A percentile compares a stretch with the other conserved stretches of the same genome.
These are phyloP conservation scores for Phalloptychus januarius DNA, from an alignment of 2,797 vertebrate genomes.

Conservation along the genomic window DNA sequence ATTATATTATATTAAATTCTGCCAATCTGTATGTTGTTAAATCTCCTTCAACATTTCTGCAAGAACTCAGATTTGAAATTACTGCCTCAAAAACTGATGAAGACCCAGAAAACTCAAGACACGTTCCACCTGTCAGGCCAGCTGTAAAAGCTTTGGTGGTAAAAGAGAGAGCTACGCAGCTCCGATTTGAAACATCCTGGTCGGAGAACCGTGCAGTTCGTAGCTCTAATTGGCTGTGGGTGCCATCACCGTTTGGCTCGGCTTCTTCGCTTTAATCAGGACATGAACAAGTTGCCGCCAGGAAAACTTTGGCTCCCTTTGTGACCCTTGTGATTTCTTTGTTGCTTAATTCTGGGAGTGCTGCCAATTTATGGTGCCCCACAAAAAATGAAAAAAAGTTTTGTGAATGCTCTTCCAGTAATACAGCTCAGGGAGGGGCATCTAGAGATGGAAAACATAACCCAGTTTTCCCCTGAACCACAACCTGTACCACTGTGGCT, in stretches of 20 bases:
- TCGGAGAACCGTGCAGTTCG: constrained; percentile 23
- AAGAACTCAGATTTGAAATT: background rate
- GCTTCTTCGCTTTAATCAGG: constrained; percentile 60
- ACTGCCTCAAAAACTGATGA: background rate
- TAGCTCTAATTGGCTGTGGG: constrained; percentile 48
- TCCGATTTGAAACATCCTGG: constrained; percentile 21
- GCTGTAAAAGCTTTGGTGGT: constrained; percentile 36
- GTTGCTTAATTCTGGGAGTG: constrained; percentile 59
- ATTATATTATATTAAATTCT: too few relatives aligned
- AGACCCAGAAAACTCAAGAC: constrained; percentile 3
- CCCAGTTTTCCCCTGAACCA: constrained; percentile 31
- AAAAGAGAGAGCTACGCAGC: constrained; percentile 19
- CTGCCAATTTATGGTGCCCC: constrained; percentile 48
- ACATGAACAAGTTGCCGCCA: constrained; percentile 53
- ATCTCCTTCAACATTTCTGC: background rate
- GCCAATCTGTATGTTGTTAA: background rate
- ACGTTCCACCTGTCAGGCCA: constrained; percentile 45
- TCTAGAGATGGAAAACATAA: constrained; percentile 50
- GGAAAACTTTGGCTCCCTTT: constrained; percentile 62
- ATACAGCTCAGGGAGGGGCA: constrained; percentile 41
- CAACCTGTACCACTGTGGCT: constrained; percentile 58
- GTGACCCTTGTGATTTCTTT: constrained; percentile 57
- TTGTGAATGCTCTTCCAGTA: constrained; percentile 36
- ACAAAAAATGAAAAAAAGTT: constrained; percentile 10
- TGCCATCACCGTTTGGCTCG: constrained; percentile 50